phyloP scores from a whole-genome alignment of 2,113 vertebrate genomes.

The Lichenostomus cassidix region DNA sequence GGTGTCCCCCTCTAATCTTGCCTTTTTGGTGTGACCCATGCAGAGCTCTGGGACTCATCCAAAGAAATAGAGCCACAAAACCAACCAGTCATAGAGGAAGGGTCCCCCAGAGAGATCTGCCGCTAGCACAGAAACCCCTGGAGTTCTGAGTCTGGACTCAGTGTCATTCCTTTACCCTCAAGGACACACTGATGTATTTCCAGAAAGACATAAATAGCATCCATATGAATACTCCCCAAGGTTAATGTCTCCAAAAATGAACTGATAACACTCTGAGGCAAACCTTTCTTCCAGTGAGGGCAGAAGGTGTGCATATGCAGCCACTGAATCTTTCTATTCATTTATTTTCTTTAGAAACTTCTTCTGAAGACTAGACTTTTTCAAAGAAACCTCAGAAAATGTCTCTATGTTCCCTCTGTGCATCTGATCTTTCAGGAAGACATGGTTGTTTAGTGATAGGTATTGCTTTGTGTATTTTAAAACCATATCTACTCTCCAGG shows the following conservation, averaged over 20 bases:
- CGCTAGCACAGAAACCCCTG: neutral
- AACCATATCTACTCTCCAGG: neutral
- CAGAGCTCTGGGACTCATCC: neutral
- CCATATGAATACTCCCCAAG: neutral
- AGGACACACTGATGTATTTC: neutral
- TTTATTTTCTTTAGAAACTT: neutral
- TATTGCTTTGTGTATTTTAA: neutral
- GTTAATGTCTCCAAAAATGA: neutral
- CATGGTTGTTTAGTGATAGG: neutral
- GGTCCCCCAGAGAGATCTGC: neutral
- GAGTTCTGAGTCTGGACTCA: neutral
- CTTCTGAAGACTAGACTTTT: neutral
- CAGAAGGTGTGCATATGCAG: neutral
- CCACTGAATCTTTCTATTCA: neutral
- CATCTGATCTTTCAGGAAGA: neutral
- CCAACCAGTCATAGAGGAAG: neutral
- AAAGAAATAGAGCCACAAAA: neutral
- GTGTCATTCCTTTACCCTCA: neutral
- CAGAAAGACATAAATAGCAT: conserved; percentile 13
- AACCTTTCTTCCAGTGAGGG: neutral
- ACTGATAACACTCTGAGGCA: neutral
- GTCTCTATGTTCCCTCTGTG: neutral
- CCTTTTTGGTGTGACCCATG: neutral
- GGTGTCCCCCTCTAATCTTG: neutral
- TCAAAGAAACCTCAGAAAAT: neutral